These are phyloP conservation scores for Rhaphigaster nebulosa DNA, from an alignment of 2,888 invertebrate genomes.

Conservation along the genomic window DNA sequence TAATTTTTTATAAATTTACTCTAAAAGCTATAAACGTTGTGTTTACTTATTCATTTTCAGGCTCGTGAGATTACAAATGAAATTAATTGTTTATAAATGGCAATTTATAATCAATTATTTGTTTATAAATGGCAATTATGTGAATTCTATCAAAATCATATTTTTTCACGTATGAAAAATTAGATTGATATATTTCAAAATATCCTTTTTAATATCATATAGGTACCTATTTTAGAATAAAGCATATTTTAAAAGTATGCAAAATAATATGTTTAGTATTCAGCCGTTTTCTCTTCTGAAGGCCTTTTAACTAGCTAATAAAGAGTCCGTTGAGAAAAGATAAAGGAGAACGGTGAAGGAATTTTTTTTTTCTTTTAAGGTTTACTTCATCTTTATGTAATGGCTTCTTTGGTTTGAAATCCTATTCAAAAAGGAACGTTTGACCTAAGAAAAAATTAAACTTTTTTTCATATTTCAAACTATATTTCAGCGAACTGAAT, in stretches of 20 bases:
- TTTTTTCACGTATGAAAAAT: no score
- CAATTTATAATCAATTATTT: no score
- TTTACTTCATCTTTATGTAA: slow-evolving; percentile 37
- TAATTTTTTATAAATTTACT: no score
- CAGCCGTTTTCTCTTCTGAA: slow-evolving; percentile 7
- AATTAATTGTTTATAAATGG: no score
- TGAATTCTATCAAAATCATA: no score
- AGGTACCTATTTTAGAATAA: not conserved
- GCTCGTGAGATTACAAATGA: no score
- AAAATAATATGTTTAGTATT: slow-evolving; percentile 23
- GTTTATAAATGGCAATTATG: no score
- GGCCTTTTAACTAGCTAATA: slow-evolving; percentile 5
- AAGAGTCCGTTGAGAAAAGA: not conserved
- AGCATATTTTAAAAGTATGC: not conserved
- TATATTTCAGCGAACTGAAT: not conserved
- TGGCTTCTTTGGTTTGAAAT: slow-evolving; percentile 31
- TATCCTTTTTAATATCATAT: no score
- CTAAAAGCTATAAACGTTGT: no score
- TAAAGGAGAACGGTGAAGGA: not conserved
- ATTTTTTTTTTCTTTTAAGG: slow-evolving; percentile 10
- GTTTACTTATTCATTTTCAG: no score
- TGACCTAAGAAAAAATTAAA: not conserved
- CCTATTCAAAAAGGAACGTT: not conserved
- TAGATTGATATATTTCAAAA: no score
- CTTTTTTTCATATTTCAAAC: not conserved